These are phyloP conservation scores for Pygoscelis antarcticus DNA, from an alignment of 2,113 vertebrate species.

Conservation along the genomic window DNA sequence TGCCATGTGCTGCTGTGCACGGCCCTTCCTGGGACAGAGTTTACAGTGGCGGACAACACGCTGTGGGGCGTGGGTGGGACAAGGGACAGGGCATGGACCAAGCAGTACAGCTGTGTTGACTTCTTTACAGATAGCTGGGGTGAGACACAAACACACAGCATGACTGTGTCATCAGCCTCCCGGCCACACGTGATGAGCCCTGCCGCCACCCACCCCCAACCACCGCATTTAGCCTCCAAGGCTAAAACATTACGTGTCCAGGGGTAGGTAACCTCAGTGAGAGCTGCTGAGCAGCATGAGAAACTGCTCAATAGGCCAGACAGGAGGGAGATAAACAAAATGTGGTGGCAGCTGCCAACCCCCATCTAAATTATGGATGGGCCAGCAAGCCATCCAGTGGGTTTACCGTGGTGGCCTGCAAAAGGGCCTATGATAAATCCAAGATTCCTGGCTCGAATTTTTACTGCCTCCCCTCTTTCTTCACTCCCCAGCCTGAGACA, in stretches of 20 bases:
- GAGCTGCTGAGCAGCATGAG: neutral
- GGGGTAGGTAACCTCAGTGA: neutral
- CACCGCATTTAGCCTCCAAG: neutral
- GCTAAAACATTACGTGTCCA: neutral
- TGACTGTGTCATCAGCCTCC: neutral
- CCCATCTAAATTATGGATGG: neutral
- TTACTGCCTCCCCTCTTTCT: neutral
- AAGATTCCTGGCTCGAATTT: neutral
- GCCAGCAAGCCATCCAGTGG: neutral
- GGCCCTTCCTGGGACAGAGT: neutral
- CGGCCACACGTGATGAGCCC: neutral
- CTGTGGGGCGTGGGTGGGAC: neutral
- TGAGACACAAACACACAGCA: neutral
- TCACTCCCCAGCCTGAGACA: neutral
- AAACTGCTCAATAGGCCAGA: neutral
- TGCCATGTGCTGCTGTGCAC: neutral
- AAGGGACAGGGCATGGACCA: neutral
- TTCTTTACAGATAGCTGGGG: neutral
- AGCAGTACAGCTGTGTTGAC: neutral
- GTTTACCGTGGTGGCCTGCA: neutral
- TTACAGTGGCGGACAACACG: neutral
- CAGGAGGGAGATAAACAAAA: neutral
- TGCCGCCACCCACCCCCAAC: neutral
- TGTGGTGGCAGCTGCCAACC: neutral
- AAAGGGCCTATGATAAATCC: neutral